Evolutionary conservation across 1,140 invertebrate species (phyloP), one percentile per base, ranked within the genome.

Genomic region (Drosophila subobscura): DNA sequence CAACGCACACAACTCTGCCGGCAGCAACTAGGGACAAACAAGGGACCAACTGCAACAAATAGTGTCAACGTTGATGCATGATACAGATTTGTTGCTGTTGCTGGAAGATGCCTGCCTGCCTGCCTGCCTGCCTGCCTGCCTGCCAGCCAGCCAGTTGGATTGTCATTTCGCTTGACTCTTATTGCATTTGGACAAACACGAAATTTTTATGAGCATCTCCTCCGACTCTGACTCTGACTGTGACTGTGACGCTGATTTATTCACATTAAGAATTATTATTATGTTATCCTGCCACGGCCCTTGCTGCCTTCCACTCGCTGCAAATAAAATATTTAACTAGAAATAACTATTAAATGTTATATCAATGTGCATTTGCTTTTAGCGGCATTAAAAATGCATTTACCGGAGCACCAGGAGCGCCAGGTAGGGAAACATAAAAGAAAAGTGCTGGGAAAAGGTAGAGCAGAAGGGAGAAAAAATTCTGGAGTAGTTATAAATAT

Each of bases 191-290:
- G 29, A 44, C 47, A 45, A 63, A 68, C 41, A 60, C 37, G 44
- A 41, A 20, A 5, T 55, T 52, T 77, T 81, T 60, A 73, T 73
- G 61, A 67, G 52, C 49, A 54, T 37, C 33, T 37, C 29, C 27
- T 29, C 27, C 2, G n/a, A 42, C 61, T 50, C 65, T 8, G 60
- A 53, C 47, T 60, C 55, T 76, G 77, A 80, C 80, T 80, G 7
- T 2, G 10, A 49, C 57, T 50, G 56, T 10, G 63, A 68, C 63
- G 54, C 59, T 80, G 77, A 80, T 80, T 80, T 80, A 80, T 80
- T 72, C 76, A 56, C 42, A 80, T 80, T 57, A 54, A 46, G 61
- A 80, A 80, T 79, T 63, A 80, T 73, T 76, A 80, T 79, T 63
- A 80, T 73, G 61, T 61, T 42, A 14, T 47, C 22, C 20, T 6